Conservation (phyloP, 2,797 vertebrate species). For the Dendrocincla tyrannina region DNA sequence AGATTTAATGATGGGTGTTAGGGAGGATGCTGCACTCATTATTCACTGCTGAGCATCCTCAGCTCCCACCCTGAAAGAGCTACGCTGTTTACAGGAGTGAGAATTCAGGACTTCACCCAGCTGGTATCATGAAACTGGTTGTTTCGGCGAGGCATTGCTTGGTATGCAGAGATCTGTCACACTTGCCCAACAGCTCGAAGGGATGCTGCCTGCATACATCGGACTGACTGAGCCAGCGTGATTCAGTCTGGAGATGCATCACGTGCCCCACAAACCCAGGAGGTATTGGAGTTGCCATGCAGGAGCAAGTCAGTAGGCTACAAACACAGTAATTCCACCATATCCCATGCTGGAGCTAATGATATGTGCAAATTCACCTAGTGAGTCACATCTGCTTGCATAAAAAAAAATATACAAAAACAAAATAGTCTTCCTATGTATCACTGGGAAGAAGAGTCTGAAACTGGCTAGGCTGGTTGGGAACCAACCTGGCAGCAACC, state of each 20-base stretch:
- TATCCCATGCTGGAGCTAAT: not conserved
- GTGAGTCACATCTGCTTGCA: not conserved
- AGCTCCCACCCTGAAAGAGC: not conserved
- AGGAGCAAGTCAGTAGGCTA: not conserved
- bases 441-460: conserved; percentile 1
- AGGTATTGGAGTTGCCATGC: not conserved
- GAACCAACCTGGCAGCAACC: not conserved
- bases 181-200: not conserved
- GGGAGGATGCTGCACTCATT: not conserved
- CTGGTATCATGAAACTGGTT: not conserved
- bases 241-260: not conserved
- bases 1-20: not conserved
- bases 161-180: not conserved
- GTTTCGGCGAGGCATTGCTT: not conserved
- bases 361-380: not conserved
- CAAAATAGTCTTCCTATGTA: conserved; percentile 32
- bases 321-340: not conserved
- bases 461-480: conserved; percentile 49
- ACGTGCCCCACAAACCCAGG: not conserved
- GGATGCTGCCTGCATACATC: not conserved
- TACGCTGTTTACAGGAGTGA: not conserved
- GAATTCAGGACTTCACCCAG: not conserved
- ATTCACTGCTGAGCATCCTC: not conserved
- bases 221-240: rapidly evolving
- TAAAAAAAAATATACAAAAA: not conserved